Percentiles rank a stretch among this genome's conserved stretches.
Conservation (phyloP, 2,888 invertebrate species). For the Agrilus cyanescens region DNA sequence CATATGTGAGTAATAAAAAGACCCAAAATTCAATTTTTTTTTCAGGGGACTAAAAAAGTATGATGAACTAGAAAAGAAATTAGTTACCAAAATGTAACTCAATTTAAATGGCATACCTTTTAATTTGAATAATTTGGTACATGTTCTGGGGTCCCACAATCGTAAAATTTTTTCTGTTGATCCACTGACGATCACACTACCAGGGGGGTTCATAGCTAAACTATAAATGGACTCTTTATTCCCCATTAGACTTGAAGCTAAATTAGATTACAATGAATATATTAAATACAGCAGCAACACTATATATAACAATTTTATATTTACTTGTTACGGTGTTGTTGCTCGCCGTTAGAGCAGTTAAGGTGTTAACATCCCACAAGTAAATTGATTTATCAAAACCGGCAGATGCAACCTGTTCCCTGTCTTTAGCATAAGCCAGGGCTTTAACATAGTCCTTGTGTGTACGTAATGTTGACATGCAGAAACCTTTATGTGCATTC, state of each 20-base stretch:
- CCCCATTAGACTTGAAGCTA: slow-evolving; percentile 88
- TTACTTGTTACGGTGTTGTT: slow-evolving; percentile 97
- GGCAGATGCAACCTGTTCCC: slow-evolving; percentile 92
- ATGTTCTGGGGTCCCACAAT: slow-evolving; percentile 95
- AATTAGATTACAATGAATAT: slow-evolving; percentile 6
- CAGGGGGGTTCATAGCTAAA: slow-evolving; percentile 94
- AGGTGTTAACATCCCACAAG: slow-evolving; percentile 96
- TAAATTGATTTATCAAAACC: slow-evolving; percentile 95
- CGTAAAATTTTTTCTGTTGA: slow-evolving; percentile 90
- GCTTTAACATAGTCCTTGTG: slow-evolving; percentile 99
- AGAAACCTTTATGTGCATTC: slow-evolving; percentile 99
- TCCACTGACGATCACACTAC: slow-evolving; percentile 91
- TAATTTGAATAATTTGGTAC: slow-evolving; percentile 88
- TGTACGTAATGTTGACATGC: slow-evolving; percentile 95
- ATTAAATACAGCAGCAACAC: neutral
- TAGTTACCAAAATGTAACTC: too few relatives aligned
- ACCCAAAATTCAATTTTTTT: too few relatives aligned
- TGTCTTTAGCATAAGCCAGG: slow-evolving; percentile 92
- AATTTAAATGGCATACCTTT: slow-evolving; percentile 45
- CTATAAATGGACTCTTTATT: slow-evolving; percentile 99
- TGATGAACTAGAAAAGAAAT: too few relatives aligned
- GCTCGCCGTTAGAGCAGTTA: slow-evolving; percentile 93
- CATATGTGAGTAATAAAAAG: too few relatives aligned
- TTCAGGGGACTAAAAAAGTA: too few relatives aligned
- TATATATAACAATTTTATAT: slow-evolving; percentile 19